phyloP scores from a whole-genome alignment of 2,888 invertebrate species.

The Heliconius hortense region DNA sequence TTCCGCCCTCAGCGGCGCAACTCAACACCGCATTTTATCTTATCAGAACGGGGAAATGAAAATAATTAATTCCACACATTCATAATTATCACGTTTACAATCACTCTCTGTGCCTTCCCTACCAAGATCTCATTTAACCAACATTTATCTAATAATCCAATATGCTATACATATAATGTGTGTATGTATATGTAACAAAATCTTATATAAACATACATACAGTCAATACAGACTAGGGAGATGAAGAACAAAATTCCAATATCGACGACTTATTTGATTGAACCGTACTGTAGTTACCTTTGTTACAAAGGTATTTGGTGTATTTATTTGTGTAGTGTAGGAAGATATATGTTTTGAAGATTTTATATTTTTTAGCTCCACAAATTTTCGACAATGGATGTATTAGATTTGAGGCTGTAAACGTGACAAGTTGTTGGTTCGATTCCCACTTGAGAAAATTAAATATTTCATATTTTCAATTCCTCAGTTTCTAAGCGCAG shows the following conservation, averaged over 20 bases:
- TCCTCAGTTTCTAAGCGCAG: not conserved
- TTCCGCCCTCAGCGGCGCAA: not conserved
- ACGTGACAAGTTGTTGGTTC: no score
- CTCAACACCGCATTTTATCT: not conserved
- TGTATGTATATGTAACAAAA: not conserved
- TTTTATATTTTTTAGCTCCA: no score
- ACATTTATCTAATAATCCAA: no score
- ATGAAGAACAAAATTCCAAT: slow-evolving; percentile 12
- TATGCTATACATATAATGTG: not conserved
- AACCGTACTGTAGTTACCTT: slow-evolving; percentile 1
- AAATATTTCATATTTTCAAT: not conserved
- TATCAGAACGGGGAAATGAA: no score
- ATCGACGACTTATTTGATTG: slow-evolving; percentile 11
- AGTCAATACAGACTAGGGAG: not conserved
- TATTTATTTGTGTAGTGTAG: not conserved
- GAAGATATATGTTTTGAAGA: no score
- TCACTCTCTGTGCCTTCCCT: not conserved
- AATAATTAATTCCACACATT: no score
- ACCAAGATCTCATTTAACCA: no score
- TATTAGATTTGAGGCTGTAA: no score
- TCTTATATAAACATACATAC: not conserved
- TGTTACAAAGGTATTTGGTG: slow-evolving; percentile 7
- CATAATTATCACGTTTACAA: not conserved
- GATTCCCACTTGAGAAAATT: not conserved
- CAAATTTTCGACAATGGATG: no score